Conservation (phyloP, 2,113 vertebrate species). For the Rhinichthys klamathensis region DNA sequence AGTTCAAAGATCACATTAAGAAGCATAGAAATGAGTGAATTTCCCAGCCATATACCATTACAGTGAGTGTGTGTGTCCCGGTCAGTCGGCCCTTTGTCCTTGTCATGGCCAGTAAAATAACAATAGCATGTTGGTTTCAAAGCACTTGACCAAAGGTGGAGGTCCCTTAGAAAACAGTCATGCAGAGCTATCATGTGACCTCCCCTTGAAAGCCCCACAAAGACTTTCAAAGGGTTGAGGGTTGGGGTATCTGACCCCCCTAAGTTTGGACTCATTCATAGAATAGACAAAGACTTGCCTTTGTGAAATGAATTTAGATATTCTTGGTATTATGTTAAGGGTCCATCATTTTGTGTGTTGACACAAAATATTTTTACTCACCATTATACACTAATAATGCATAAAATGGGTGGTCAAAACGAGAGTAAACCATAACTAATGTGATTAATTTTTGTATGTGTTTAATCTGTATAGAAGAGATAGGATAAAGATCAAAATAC, state of each 20-base stretch:
- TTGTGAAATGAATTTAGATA: conserved; percentile 55
- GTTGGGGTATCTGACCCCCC: conserved; percentile 50
- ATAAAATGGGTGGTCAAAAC: not conserved
- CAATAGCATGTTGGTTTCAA: conserved; percentile 77
- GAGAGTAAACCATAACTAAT: not conserved
- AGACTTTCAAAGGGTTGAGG: conserved; percentile 55
- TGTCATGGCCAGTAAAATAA: conserved; percentile 77
- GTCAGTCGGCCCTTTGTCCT: conserved; percentile 70
- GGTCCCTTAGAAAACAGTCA: conserved; percentile 61
- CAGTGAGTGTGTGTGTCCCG: conserved; percentile 64
- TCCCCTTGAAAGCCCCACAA: conserved; percentile 62
- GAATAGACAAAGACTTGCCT: conserved; percentile 63
- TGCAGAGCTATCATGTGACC: conserved; percentile 66
- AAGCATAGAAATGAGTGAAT: conserved; percentile 83
- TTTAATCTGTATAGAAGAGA: not conserved
- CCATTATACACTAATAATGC: not conserved
- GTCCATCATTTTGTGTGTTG: not conserved
- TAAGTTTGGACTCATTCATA: conserved; percentile 64
- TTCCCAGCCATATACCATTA: conserved; percentile 89
- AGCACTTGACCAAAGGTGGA: conserved; percentile 71
- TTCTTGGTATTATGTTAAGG: conserved; percentile 23
- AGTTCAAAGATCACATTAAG: conserved; percentile 86
- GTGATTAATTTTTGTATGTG: not conserved
- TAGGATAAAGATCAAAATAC: conserved; percentile 31
- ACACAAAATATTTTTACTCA: conserved; percentile 8